phyloP scores from a whole-genome alignment of 2,888 invertebrate species.

The Pedicia rivosa region DNA sequence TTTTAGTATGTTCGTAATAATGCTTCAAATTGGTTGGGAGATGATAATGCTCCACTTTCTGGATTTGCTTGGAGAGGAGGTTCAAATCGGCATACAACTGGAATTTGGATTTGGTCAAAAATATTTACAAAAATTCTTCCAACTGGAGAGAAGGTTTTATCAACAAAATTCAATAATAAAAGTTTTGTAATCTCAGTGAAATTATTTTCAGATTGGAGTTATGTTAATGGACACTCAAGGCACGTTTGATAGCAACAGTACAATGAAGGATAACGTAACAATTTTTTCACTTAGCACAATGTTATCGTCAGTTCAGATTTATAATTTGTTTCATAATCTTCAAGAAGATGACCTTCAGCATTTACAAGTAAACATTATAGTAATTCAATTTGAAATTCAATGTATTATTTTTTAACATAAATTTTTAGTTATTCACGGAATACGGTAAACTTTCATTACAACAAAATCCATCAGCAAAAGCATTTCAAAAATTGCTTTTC shows the following conservation, averaged over 20 bases:
- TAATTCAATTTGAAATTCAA: neutral
- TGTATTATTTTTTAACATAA: neutral
- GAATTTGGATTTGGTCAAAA: constrained; percentile 4
- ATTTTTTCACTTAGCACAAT: constrained; percentile 5
- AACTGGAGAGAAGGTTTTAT: constrained; percentile 3
- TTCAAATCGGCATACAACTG: constrained; percentile 3
- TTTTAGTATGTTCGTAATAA: too few species aligned
- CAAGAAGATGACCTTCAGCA: constrained; percentile 8
- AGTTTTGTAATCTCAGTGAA: too few species aligned
- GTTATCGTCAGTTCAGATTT: constrained; percentile 2
- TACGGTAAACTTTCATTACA: neutral
- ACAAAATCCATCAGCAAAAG: neutral
- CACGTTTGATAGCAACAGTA: constrained; percentile 2
- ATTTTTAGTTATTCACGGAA: neutral
- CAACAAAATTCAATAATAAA: too few species aligned
- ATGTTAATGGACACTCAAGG: constrained; percentile 6
- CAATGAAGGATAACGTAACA: constrained; percentile 1
- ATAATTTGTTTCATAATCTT: constrained; percentile 1
- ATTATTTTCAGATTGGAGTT: constrained; percentile 3
- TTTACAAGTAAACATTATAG: neutral
- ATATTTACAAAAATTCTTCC: neutral
- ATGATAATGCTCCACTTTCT: neutral
- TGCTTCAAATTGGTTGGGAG: neutral
- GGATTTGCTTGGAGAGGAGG: constrained; percentile 7
- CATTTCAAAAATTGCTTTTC: constrained; percentile 7